Conservation (phyloP, 1,140 invertebrate genomes). For the Choristoneura fumiferana region DNA sequence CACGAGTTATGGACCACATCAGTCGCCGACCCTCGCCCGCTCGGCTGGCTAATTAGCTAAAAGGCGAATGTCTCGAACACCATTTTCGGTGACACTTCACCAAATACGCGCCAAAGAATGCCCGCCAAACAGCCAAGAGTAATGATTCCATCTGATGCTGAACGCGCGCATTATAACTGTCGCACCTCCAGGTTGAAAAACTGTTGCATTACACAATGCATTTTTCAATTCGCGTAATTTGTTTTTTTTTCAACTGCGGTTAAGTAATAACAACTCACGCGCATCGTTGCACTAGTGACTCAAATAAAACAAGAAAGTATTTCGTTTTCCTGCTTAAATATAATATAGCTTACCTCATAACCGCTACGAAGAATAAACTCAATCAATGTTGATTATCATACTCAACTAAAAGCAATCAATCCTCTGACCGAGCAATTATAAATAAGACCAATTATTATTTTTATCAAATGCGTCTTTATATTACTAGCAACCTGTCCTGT, state of each 20-base stretch:
- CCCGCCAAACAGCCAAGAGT: background rate
- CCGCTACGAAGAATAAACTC: background rate
- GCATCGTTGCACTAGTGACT: constrained; percentile 15
- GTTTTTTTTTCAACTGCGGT: background rate
- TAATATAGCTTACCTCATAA: background rate
- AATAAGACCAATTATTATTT: background rate
- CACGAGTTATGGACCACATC: constrained; percentile 39
- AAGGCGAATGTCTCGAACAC: constrained; percentile 29
- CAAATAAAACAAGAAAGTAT: constrained; percentile 15
- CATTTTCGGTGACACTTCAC: constrained; percentile 32
- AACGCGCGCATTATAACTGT: background rate
- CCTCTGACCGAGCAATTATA: background rate
- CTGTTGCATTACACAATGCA: background rate
- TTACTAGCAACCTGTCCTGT: background rate
- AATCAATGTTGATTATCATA: background rate
- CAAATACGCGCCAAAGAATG: constrained; percentile 6
- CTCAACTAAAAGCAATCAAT: background rate
- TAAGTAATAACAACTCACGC: constrained; percentile 7
- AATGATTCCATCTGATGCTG: background rate
- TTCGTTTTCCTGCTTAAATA: background rate
- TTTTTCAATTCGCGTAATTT: background rate
- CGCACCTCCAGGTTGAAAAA: constrained; percentile 8
- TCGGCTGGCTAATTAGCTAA: constrained; percentile 50
- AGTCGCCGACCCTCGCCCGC: constrained; percentile 35
- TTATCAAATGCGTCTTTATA: background rate